Percentiles rank a stretch among this genome's conserved stretches.
Evolutionary conservation across 2,888 invertebrate genomes (phyloP).

Genomic region (Gasteruption jaculator): DNA sequence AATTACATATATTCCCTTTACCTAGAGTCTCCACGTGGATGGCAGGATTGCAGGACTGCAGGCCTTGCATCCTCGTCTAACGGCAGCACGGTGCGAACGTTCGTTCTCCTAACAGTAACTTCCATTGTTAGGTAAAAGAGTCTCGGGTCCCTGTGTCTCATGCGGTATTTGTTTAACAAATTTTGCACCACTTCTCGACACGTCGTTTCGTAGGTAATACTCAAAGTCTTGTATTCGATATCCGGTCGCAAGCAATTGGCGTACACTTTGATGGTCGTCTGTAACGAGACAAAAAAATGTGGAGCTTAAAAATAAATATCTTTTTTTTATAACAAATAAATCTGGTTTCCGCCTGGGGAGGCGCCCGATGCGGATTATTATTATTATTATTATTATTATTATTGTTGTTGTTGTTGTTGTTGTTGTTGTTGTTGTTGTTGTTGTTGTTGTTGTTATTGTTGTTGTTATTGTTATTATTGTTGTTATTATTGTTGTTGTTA

Average conservation of each 20-base stretch:
- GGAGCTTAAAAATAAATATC: neutral
- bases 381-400: too few species aligned
- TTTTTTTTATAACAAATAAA: neutral
- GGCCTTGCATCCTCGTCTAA: constrained; percentile 86
- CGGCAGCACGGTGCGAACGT: constrained; percentile 75
- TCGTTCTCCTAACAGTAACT: constrained; percentile 80
- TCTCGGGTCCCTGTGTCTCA: constrained; percentile 88
- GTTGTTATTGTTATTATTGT: too few species aligned
- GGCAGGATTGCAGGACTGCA: constrained; percentile 87
- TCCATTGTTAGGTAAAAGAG: constrained; percentile 94
- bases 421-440: too few species aligned
- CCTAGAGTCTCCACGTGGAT: constrained; percentile 91
- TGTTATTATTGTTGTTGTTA: too few species aligned
- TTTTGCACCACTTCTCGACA: constrained; percentile 83
- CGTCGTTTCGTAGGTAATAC: constrained; percentile 83
- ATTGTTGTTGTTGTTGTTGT: too few species aligned
- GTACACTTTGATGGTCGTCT: constrained; percentile 91
- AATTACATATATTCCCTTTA: constrained; percentile 37
- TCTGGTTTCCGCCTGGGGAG: too few species aligned
- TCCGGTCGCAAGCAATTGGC: constrained; percentile 85
- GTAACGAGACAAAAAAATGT: constrained; percentile 42
- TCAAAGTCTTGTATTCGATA: constrained; percentile 93
- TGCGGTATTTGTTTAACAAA: constrained; percentile 81
- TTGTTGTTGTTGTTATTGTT: too few species aligned
- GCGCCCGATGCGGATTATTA: too few species aligned